Evolutionary conservation across 2,113 vertebrate genomes (phyloP).

Genomic region (Butorides virescens): DNA sequence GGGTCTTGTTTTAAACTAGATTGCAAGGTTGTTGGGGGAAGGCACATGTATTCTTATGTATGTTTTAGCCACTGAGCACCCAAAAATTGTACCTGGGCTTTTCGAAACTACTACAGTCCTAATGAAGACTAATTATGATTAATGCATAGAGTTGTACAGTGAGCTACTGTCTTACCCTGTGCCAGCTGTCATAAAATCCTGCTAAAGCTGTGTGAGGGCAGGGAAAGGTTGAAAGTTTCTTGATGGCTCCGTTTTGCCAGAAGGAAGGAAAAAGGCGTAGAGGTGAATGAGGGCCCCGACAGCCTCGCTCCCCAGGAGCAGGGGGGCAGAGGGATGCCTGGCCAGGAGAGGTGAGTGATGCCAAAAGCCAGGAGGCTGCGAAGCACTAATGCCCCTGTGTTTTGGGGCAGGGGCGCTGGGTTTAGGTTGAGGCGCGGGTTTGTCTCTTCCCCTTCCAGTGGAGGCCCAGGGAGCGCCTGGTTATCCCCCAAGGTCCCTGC

Average conservation of each 20-base stretch:
- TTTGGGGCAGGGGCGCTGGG: neutral
- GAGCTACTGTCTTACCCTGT: neutral
- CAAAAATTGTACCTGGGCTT: neutral
- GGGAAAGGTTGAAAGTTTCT: neutral
- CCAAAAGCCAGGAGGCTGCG: neutral
- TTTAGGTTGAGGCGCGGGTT: neutral
- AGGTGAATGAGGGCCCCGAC: neutral
- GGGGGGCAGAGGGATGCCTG: neutral
- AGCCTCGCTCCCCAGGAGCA: accelerated
- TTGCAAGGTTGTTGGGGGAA: neutral
- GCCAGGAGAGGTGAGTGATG: no score
- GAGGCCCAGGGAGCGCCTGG: neutral
- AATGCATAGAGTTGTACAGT: neutral
- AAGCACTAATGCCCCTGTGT: accelerated
- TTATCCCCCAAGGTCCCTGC: no score
- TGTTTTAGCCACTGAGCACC: neutral
- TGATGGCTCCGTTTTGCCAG: neutral
- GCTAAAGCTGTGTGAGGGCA: neutral
- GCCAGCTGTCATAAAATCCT: neutral
- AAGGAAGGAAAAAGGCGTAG: neutral
- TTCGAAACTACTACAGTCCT: neutral
- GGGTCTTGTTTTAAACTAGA: neutral
- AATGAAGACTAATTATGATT: neutral
- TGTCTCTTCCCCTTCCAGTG: neutral
- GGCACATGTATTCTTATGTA: neutral